A percentile compares a stretch with the other conserved stretches of the same genome.
These are phyloP conservation scores for Sphaerophoria taeniata DNA, from an alignment of 2,888 invertebrate genomes.

Conservation along the genomic window DNA sequence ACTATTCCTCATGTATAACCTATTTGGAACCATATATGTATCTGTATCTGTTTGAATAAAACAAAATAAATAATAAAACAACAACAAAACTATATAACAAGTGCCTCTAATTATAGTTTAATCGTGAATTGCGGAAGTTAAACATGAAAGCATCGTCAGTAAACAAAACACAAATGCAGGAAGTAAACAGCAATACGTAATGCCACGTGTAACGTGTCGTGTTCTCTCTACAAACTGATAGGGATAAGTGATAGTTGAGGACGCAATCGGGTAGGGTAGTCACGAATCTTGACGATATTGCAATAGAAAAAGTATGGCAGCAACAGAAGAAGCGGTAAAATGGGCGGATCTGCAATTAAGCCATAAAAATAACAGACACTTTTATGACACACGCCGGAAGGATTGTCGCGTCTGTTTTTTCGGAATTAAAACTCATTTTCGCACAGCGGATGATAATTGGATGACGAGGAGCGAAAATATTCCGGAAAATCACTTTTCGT, in stretches of 20 bases:
- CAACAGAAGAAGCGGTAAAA: constrained; percentile 18
- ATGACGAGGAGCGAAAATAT: constrained; percentile 74
- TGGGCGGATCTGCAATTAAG: constrained; percentile 68
- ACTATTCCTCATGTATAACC: too few species aligned
- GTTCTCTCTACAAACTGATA: too few species aligned
- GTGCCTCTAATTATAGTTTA: too few species aligned
- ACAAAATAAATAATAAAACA: too few species aligned
- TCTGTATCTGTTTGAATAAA: too few species aligned
- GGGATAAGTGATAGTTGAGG: background rate
- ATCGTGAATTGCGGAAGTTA: too few species aligned
- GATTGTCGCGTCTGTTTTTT: constrained; percentile 73
- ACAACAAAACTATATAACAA: too few species aligned
- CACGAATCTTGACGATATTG: background rate
- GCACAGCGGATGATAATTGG: constrained; percentile 74
- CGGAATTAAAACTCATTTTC: constrained; percentile 75
- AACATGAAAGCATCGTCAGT: too few species aligned
- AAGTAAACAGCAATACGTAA: too few species aligned
- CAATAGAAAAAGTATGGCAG: background rate
- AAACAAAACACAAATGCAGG: too few species aligned
- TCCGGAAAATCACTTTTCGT: constrained; percentile 75
- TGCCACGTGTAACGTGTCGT: too few species aligned
- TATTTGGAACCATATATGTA: too few species aligned
- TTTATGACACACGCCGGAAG: constrained; percentile 73
- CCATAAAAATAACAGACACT: constrained; percentile 73
- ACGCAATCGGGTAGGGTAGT: background rate